Percentiles rank a stretch among this genome's conserved stretches.
Evolutionary conservation across 2,797 vertebrate species (phyloP).

Genomic region (Bucorvus abyssinicus): DNA sequence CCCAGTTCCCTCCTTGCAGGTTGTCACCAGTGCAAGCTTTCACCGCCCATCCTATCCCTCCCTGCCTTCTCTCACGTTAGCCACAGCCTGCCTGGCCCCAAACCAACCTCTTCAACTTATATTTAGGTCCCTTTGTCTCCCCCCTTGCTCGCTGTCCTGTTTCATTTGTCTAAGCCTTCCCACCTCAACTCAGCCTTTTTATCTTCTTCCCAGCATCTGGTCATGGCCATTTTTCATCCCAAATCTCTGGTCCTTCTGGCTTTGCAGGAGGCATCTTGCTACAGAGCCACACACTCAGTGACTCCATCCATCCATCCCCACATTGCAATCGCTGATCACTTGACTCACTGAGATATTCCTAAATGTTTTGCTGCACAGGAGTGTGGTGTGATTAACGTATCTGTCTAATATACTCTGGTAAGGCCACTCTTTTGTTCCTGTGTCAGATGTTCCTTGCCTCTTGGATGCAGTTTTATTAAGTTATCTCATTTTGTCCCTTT

Average conservation of each 20-base stretch:
- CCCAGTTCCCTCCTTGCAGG: background rate
- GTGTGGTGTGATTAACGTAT: background rate
- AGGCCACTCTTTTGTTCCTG: background rate
- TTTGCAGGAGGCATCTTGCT: background rate
- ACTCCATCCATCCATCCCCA: background rate
- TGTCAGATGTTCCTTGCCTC: background rate
- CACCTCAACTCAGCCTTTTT: background rate
- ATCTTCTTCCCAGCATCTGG: background rate
- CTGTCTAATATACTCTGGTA: background rate
- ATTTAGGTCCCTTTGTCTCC: background rate
- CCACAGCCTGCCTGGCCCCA: background rate
- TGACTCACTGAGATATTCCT: background rate
- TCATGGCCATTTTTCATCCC: background rate
- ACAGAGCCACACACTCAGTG: fast-evolving
- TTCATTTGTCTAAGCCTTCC: background rate
- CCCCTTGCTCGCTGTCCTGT: background rate
- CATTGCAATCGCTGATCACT: background rate
- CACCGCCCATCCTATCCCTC: background rate
- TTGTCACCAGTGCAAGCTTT: background rate
- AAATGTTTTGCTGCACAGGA: background rate
- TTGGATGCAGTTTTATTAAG: background rate
- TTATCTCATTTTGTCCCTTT: background rate
- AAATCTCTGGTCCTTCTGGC: background rate
- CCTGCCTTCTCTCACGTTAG: background rate
- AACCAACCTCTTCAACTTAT: background rate